A percentile compares a stretch with the other conserved stretches of the same genome.
Conservation (phyloP, 2,797 vertebrate genomes). For the Amphiprion clarkii region DNA sequence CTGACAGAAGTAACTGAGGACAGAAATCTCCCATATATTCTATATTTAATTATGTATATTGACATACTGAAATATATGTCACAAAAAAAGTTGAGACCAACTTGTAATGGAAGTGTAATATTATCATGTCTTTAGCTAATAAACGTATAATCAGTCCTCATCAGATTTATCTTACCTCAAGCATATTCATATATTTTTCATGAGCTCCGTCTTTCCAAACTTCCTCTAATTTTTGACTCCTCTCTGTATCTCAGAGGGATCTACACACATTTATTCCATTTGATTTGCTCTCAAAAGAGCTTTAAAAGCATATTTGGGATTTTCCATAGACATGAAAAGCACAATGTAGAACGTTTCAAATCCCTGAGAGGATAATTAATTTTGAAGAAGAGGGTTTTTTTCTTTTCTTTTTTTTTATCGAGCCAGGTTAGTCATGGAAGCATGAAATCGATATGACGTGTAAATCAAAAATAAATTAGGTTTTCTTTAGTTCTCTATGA, state of each 20-base stretch:
- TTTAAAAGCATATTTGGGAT: conserved; percentile 57
- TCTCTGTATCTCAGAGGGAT: conserved; percentile 23
- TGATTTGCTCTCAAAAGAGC: conserved; percentile 54
- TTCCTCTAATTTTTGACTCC: conserved; percentile 1
- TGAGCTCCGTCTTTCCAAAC: conserved; percentile 27
- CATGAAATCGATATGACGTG: conserved; percentile 80
- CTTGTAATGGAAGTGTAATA: too few relatives aligned
- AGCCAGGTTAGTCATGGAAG: conserved; percentile 74
- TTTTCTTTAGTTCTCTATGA: conserved; percentile 78
- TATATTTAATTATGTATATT: too few relatives aligned
- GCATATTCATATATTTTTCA: conserved; percentile 16
- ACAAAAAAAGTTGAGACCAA: too few relatives aligned
- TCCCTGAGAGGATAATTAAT: conserved; percentile 80
- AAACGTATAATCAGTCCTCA: neutral
- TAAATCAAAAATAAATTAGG: conserved; percentile 82
- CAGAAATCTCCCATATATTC: too few relatives aligned
- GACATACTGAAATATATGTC: too few relatives aligned
- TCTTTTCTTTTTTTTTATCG: conserved; percentile 24
- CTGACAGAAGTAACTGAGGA: too few relatives aligned
- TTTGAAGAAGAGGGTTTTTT: conserved; percentile 56
- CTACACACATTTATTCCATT: conserved; percentile 52
- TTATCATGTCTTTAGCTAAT: neutral
- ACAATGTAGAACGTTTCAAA: conserved; percentile 63
- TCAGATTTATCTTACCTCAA: conserved; percentile 5
- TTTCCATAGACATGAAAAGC: conserved; percentile 65